These are phyloP conservation scores for Trichonephila clavata DNA, from an alignment of 1,140 invertebrate genomes.

Conservation along the genomic window DNA sequence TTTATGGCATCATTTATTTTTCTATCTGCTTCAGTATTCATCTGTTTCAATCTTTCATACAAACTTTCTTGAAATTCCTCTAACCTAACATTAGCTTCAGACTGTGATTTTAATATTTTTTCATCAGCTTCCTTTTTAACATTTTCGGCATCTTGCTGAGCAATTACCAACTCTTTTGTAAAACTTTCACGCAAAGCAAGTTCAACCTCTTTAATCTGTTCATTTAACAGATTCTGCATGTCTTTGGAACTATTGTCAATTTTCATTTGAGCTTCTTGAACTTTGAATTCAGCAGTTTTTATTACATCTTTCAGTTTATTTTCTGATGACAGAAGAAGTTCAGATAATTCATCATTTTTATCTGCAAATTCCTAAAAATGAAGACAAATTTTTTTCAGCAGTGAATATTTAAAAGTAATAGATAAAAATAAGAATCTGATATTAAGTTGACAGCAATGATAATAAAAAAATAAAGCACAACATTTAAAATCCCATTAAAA, in stretches of 20 bases:
- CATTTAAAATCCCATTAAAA: background rate
- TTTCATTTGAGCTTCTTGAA: conserved; percentile 64
- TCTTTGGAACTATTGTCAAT: conserved; percentile 48
- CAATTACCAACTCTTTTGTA: conserved; percentile 38
- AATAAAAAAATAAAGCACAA: too few species aligned
- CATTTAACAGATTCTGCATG: conserved; percentile 54
- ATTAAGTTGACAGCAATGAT: too few species aligned
- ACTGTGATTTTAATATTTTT: conserved; percentile 45
- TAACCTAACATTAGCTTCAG: conserved; percentile 57
- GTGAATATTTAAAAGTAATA: too few species aligned
- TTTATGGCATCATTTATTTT: conserved; percentile 56
- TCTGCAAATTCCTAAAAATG: conserved; percentile 36
- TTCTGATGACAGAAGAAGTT: conserved; percentile 6
- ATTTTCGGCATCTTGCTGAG: conserved; percentile 45
- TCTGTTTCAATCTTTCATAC: conserved; percentile 56
- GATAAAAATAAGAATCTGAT: too few species aligned
- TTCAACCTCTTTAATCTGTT: conserved; percentile 67
- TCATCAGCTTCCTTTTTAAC: conserved; percentile 66
- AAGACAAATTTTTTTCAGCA: too few species aligned
- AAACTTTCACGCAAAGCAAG: conserved; percentile 25
- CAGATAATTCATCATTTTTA: conserved; percentile 42
- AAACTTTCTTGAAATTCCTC: conserved; percentile 70
- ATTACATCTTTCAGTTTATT: conserved; percentile 48
- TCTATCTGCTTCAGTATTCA: conserved; percentile 60
- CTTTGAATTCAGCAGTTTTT: conserved; percentile 45